These are phyloP conservation scores for Synergus gifuensis DNA, from an alignment of 2,888 invertebrate species.

Conservation along the genomic window DNA sequence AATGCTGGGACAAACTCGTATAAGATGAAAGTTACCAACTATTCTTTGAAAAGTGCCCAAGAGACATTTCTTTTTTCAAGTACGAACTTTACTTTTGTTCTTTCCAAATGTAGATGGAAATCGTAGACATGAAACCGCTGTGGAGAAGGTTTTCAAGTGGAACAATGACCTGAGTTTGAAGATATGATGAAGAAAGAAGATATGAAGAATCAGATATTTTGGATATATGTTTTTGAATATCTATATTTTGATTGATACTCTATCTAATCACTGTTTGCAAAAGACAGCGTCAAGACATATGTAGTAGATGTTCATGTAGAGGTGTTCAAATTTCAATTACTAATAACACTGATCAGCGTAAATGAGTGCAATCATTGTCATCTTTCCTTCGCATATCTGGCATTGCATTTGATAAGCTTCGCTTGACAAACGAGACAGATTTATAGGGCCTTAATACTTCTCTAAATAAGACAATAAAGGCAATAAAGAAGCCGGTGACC, in stretches of 20 bases:
- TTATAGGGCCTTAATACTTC: conserved; percentile 4
- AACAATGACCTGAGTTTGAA: not conserved
- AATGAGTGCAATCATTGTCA: not conserved
- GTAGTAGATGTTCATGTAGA: not conserved
- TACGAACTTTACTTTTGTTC: too few species aligned
- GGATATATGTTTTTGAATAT: not conserved
- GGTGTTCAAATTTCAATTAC: not conserved
- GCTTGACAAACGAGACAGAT: conserved; percentile 21
- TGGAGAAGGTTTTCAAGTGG: not conserved
- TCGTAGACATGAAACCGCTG: too few species aligned
- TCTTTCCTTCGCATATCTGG: not conserved
- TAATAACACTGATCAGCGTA: not conserved
- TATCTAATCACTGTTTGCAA: not conserved
- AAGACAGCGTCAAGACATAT: not conserved
- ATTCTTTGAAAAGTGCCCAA: not conserved
- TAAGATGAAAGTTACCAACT: not conserved
- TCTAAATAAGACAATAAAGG: conserved; percentile 35
- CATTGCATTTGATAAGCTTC: not conserved
- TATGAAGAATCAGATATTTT: not conserved
- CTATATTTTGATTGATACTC: not conserved
- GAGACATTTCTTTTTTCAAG: not conserved
- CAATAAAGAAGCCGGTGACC: conserved; percentile 37
- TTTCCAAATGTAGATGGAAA: too few species aligned
- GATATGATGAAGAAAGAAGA: not conserved
- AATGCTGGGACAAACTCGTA: too few species aligned